These are phyloP conservation scores for Penelope pileata DNA, from an alignment of 2,113 vertebrate species.

Conservation along the genomic window DNA sequence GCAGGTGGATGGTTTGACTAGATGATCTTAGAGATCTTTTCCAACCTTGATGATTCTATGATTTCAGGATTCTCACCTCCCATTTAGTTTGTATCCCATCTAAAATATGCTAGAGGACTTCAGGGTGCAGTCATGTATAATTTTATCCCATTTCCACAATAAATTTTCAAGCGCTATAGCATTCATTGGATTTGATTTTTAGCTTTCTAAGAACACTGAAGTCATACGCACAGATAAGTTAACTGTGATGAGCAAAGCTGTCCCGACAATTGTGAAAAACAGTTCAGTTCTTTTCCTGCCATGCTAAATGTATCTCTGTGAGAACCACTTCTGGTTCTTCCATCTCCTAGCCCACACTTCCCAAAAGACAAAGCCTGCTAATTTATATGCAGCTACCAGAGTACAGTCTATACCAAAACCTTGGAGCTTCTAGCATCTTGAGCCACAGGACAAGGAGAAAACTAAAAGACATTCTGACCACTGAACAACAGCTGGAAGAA, in stretches of 20 bases:
- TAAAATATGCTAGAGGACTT: not conserved
- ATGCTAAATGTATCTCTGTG: not conserved
- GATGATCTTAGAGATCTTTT: too few relatives aligned
- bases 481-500: not conserved
- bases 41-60: too few relatives aligned
- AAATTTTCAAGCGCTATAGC: not conserved
- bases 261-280: not conserved
- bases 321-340: not conserved
- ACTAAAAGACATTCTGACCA: not conserved
- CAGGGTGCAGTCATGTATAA: not conserved
- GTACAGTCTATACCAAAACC: not conserved
- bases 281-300: not conserved
- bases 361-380: not conserved
- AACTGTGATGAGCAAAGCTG: not conserved
- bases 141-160: not conserved
- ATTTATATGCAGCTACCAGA: conserved; percentile 24
- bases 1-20: too few relatives aligned
- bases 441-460: conserved; percentile 14
- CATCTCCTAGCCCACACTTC: not conserved
- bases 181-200: not conserved
- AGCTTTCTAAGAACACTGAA: not conserved
- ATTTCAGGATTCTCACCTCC: not conserved
- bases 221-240: not conserved
- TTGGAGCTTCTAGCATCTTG: conserved; percentile 35
- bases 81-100: not conserved